Conservation (phyloP, 2,113 vertebrate genomes). For the Xenus cinereus region DNA sequence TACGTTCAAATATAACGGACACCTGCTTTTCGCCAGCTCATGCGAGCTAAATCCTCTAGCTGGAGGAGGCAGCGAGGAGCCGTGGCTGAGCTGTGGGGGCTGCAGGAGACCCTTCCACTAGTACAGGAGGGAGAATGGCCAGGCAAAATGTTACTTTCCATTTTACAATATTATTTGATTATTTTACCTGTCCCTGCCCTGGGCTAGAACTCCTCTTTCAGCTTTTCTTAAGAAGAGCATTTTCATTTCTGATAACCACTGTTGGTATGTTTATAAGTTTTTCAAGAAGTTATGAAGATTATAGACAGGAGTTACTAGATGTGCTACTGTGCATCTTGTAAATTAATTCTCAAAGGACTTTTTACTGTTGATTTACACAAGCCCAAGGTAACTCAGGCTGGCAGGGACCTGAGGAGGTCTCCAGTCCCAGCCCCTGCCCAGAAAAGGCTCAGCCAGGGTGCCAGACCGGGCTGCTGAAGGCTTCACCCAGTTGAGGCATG, state of each 20-base stretch:
- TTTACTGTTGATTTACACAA: background rate
- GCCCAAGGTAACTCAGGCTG: background rate
- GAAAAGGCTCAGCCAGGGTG: background rate
- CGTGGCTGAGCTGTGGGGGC: rapidly evolving
- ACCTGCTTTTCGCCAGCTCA: background rate
- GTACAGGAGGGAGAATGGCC: rapidly evolving
- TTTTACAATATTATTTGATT: background rate
- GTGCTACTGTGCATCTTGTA: background rate
- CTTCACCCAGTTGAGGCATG: rapidly evolving
- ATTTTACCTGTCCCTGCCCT: background rate
- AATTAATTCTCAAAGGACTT: background rate
- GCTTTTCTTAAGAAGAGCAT: background rate
- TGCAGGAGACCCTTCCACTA: rapidly evolving
- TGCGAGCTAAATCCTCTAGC: background rate
- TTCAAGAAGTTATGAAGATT: background rate
- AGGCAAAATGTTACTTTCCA: background rate
- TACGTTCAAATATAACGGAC: background rate
- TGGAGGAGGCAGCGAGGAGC: rapidly evolving
- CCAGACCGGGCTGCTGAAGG: background rate
- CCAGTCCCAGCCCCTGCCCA: background rate
- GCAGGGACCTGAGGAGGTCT: background rate
- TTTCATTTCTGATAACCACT: background rate
- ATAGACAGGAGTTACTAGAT: background rate
- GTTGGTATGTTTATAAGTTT: background rate
- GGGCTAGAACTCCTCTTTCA: background rate